Evolutionary conservation across 1,140 invertebrate genomes (phyloP).

Genomic region (Notospermus geniculatus): DNA sequence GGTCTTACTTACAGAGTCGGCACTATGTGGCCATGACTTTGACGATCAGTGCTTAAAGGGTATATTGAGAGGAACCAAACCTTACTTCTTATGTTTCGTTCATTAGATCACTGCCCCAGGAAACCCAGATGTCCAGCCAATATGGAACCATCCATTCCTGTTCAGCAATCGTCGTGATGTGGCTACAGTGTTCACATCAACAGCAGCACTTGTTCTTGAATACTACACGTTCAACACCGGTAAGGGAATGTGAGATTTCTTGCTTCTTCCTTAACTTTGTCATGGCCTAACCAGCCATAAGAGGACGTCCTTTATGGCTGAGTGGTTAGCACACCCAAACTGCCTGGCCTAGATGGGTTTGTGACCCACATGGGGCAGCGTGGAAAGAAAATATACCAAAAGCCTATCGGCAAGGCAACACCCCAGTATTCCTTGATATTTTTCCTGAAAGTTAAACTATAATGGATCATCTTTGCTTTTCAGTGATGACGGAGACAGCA

Average conservation of each 20-base stretch:
- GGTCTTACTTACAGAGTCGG: no score
- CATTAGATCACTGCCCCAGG: constrained; percentile 37
- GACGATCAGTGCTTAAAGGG: not conserved
- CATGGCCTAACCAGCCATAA: no score
- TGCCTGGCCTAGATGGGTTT: no score
- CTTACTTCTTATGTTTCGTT: constrained; percentile 6
- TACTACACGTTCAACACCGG: constrained; percentile 37
- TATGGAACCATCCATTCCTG: constrained; percentile 43
- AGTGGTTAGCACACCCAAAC: no score
- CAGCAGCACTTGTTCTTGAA: constrained; percentile 40
- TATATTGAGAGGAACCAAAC: not conserved
- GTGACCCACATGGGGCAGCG: no score
- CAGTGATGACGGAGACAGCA: constrained; percentile 40
- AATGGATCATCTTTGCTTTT: constrained; percentile 10
- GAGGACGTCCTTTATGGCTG: no score
- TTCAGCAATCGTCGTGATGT: constrained; percentile 42
- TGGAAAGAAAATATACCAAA: no score
- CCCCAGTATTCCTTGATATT: no score
- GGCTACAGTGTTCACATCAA: constrained; percentile 43
- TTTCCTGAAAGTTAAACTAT: no score
- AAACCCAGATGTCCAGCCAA: constrained; percentile 34
- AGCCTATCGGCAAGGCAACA: no score
- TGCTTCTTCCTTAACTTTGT: not conserved
- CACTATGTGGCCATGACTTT: not conserved
- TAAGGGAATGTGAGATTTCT: constrained; percentile 12